Percentiles rank a stretch among this genome's conserved stretches.
Conservation (phyloP, 2,797 vertebrate species). For the Melanogrammus aeglefinus region DNA sequence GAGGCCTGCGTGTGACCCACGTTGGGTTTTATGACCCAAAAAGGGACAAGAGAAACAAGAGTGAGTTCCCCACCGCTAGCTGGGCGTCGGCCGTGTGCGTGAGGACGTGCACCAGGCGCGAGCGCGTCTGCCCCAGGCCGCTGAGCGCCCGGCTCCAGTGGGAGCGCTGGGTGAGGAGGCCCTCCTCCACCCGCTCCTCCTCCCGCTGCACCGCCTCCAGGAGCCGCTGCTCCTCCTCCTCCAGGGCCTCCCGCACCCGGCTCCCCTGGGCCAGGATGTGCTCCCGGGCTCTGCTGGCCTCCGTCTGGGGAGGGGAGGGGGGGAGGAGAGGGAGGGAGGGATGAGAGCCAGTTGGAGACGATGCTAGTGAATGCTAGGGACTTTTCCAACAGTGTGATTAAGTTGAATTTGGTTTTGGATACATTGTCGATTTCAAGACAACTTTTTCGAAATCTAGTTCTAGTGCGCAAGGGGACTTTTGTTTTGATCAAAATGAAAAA, state of each 20-base stretch:
- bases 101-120: conserved; percentile 80
- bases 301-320: conserved; percentile 54
- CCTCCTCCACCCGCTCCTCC: conserved; percentile 89
- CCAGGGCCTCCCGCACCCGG: conserved; percentile 78
- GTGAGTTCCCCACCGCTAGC: conserved; percentile 79
- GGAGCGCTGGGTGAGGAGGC: conserved; percentile 85
- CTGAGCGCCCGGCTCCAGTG: conserved; percentile 84
- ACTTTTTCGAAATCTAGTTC: too few species aligned
- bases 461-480: too few species aligned
- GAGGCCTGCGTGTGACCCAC: not conserved
- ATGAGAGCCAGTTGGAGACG: too few species aligned
- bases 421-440: too few species aligned
- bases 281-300: conserved; percentile 77
- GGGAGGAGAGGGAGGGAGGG: not conserved
- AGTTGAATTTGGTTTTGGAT: too few species aligned
- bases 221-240: conserved; percentile 88
- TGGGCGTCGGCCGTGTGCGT: conserved; percentile 79
- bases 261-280: conserved; percentile 82
- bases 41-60: not conserved
- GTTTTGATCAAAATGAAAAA: not conserved
- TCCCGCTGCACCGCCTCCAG: conserved; percentile 85
- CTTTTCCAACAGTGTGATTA: not conserved
- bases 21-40: too few species aligned
- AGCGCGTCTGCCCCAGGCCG: conserved; percentile 79
- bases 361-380: not conserved